These are phyloP conservation scores for Tenthredo notha DNA, from an alignment of 2,888 invertebrate genomes.

Conservation along the genomic window DNA sequence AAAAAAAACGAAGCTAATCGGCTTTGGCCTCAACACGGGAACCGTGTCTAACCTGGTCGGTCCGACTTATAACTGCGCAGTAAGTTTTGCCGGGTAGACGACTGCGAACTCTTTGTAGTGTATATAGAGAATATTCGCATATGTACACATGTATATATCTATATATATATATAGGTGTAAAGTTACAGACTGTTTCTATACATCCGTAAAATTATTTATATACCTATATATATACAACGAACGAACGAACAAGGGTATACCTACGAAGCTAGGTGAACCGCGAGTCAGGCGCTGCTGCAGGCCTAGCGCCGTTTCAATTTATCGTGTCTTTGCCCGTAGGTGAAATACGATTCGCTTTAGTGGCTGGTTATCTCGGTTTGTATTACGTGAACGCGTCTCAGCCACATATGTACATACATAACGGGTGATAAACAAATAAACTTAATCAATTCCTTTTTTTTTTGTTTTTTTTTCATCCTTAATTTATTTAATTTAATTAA, in stretches of 20 bases:
- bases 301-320: constrained; percentile 44
- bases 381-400: constrained; percentile 16
- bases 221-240: background rate
- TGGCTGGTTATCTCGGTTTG: constrained; percentile 47
- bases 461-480: background rate
- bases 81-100: constrained; percentile 49
- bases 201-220: background rate
- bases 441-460: background rate
- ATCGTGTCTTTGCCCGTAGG: constrained; percentile 52
- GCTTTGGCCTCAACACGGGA: constrained; percentile 37
- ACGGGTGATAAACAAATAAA: background rate
- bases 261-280: background rate
- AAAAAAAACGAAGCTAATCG: constrained; percentile 2
- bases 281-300: background rate
- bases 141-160: constrained; percentile 1
- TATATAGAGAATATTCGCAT: background rate
- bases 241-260: background rate
- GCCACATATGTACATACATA: background rate
- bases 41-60: constrained; percentile 42
- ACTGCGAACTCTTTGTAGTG: background rate
- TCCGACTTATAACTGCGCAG: constrained; percentile 48
- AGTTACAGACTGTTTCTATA: background rate
- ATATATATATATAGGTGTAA: background rate
- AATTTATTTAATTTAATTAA: background rate
- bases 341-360: constrained; percentile 53